A percentile compares a stretch with the other conserved stretches of the same genome.
Conservation (phyloP, 1,140 invertebrate genomes). For the Condylostylus longicornis region DNA sequence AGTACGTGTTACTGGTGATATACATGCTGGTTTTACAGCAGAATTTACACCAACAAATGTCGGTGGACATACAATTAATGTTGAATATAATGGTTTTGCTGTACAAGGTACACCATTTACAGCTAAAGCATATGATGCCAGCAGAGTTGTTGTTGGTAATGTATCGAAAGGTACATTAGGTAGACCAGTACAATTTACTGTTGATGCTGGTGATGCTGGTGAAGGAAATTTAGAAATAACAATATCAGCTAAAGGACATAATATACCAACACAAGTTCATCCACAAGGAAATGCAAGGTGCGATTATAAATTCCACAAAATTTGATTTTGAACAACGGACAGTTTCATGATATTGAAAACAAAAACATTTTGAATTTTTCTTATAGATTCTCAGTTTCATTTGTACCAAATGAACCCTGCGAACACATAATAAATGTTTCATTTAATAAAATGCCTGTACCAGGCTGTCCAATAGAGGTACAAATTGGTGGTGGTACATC, state of each 20-base stretch:
- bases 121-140: conserved; percentile 88
- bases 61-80: conserved; percentile 74
- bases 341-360: conserved; percentile 16
- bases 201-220: conserved; percentile 90
- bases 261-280: conserved; percentile 95
- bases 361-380: neutral
- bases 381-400: conserved; percentile 79
- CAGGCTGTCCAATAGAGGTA: conserved; percentile 67
- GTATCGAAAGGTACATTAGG: conserved; percentile 68
- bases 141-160: conserved; percentile 65
- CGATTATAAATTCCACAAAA: too few relatives aligned
- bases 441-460: conserved; percentile 81
- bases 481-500: conserved; percentile 53
- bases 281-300: conserved; percentile 54
- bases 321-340: conserved; percentile 10
- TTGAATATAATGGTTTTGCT: conserved; percentile 80
- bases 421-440: conserved; percentile 92
- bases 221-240: conserved; percentile 97
- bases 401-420: conserved; percentile 82
- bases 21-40: conserved; percentile 69
- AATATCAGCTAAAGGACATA: conserved; percentile 81
- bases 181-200: conserved; percentile 78
- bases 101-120: conserved; percentile 83
- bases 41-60: conserved; percentile 84
- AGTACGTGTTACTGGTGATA: conserved; percentile 77